Evolutionary conservation across 2,797 vertebrate genomes (phyloP).

Genomic region (Phoxinus dragarum): DNA sequence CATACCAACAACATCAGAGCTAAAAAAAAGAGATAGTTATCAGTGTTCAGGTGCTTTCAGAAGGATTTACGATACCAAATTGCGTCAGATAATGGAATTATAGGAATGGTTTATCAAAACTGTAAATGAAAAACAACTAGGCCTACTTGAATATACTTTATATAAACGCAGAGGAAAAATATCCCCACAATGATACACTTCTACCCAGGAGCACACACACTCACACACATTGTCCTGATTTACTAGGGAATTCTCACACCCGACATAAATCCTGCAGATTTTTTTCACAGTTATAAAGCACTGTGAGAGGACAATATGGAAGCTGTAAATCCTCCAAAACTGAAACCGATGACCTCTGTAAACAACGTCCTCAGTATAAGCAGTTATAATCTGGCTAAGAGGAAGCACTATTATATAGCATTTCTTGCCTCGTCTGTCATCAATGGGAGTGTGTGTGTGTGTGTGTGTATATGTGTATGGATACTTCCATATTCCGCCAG

Average conservation of each 20-base stretch:
- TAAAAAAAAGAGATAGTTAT: neutral
- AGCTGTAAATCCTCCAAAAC: conserved; percentile 60
- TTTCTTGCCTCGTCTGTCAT: conserved; percentile 64
- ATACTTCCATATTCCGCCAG: conserved; percentile 20
- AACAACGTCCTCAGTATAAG: conserved; percentile 68
- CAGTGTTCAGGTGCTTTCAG: neutral
- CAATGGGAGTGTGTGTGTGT: conserved; percentile 66
- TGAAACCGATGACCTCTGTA: conserved; percentile 71
- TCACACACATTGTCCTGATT: conserved; percentile 1
- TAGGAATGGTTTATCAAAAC: neutral
- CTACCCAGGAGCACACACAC: neutral
- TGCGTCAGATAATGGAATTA: neutral
- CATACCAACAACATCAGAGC: neutral
- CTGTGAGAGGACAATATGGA: conserved; percentile 40
- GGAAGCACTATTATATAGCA: conserved; percentile 66
- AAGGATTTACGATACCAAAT: neutral
- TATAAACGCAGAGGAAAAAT: neutral
- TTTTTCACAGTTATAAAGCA: conserved; percentile 32
- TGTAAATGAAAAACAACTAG: neutral
- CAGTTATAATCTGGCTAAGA: conserved; percentile 74
- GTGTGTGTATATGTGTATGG: conserved; percentile 60
- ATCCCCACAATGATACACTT: neutral
- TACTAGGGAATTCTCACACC: conserved; percentile 33
- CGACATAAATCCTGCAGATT: conserved; percentile 40
- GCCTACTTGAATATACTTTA: neutral